Base-by-base conservation (phyloP, 2,797 vertebrate genomes). In the Mus spretus region DNA sequence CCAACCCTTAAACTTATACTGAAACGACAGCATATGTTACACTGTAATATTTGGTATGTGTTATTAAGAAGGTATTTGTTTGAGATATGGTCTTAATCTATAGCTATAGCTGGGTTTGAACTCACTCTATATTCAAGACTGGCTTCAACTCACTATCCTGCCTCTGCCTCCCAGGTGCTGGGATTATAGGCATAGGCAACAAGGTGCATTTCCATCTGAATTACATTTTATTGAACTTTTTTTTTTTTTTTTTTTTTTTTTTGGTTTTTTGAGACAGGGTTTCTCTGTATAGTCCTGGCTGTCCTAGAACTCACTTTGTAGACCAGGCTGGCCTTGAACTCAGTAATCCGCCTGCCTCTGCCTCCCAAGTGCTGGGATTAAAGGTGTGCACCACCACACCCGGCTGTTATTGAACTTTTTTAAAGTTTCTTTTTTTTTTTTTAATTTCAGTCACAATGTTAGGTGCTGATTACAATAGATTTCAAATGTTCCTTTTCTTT, bases 381-480 rank as follows among this genome's bases (percentile, higher is more conserved):
- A n/a, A n/a, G n/a, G n/a, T n/a, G n/a, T n/a, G n/a, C n/a, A n/a
- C n/a, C n/a, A n/a, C n/a, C n/a, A n/a, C n/a, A n/a, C n/a, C n/a
- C n/a, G n/a, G 37, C 37, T 72, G 72, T 72, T 37, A 31, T 22
- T 67, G 93, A 94, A 81, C 63, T 74, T 96, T 61, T 37, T 57
- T 40, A 72, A 90, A 63, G 20, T 24, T 72, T 37, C 37, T 55
- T 55, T 55, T 55, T 15, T 82, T 0, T 85, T 34, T 82, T 0
- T 95, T 63, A 92, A 50, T 11, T 77, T 81, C 40, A 91, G 65
- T 83, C 20, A 59, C 31, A 50, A 20, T 89, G 55, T n/a, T 90
- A 61, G 90, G 47, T 63, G 31, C 53, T 22, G 44, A 10, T 87
- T 81, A 74, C 8, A 26, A 57, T 86, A 78, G 74, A 80, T 63